Evolutionary conservation across 2,113 vertebrate species (phyloP).

Genomic region (Stigmatopora nigra): DNA sequence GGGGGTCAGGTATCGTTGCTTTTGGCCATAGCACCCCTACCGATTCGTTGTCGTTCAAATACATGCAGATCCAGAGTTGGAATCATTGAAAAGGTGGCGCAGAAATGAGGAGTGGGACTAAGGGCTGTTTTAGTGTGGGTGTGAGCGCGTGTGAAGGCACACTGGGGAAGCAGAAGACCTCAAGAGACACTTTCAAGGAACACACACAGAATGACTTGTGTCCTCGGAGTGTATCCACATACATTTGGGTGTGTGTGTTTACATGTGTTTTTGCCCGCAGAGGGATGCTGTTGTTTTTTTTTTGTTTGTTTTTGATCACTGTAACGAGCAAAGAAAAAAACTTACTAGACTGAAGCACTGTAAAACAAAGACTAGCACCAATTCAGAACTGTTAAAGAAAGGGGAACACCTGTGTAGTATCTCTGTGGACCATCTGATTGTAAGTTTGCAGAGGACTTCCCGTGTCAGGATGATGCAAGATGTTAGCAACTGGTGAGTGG

Average conservation of each 20-base stretch:
- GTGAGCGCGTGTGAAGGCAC: not conserved
- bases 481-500: not conserved
- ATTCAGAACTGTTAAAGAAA: not conserved
- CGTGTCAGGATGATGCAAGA: not conserved
- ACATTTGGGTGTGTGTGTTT: slow-evolving; percentile 35
- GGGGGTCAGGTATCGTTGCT: slow-evolving; percentile 54
- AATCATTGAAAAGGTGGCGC: slow-evolving; percentile 8
- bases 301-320: slow-evolving; percentile 35
- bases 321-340: not conserved
- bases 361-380: not conserved
- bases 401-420: not conserved
- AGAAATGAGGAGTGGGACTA: slow-evolving; percentile 13
- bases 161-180: slow-evolving; percentile 11
- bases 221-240: slow-evolving; percentile 36
- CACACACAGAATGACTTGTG: slow-evolving; percentile 40
- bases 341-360: not conserved
- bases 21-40: slow-evolving; percentile 56
- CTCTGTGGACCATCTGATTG: not conserved
- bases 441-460: not conserved
- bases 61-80: slow-evolving; percentile 16
- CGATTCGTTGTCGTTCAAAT: slow-evolving; percentile 39
- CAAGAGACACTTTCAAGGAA: slow-evolving; percentile 38
- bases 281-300: slow-evolving; percentile 45
- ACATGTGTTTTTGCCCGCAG: slow-evolving; percentile 31
- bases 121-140: slow-evolving; percentile 2